phyloP scores from a whole-genome alignment of 2,113 vertebrate genomes.

The Otis tarda region DNA sequence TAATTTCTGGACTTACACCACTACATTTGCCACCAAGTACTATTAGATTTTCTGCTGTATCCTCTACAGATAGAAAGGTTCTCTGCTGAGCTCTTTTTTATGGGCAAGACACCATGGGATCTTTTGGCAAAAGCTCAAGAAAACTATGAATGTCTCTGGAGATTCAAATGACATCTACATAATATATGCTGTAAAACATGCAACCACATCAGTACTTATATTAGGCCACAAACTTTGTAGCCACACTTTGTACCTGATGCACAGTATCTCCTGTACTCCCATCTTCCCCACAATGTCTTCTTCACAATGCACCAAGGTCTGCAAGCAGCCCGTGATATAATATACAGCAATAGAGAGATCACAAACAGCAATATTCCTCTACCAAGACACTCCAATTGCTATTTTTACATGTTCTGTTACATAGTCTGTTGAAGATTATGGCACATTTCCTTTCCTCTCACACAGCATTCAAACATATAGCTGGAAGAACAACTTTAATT shows the following conservation, averaged over 20 bases:
- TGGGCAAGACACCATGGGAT: neutral
- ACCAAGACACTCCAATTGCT: neutral
- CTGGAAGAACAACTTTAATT: conserved; percentile 32
- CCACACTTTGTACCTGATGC: neutral
- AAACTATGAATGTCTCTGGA: neutral
- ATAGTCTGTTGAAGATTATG: neutral
- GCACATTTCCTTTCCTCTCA: neutral
- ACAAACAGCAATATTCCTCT: neutral
- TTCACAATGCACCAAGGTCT: neutral
- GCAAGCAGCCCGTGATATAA: neutral
- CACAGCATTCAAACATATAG: neutral
- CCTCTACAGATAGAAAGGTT: neutral
- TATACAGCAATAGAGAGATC: neutral
- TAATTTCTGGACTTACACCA: neutral
- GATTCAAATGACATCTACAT: neutral
- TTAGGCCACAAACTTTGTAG: neutral
- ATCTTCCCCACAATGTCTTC: neutral
- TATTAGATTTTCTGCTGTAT: neutral
- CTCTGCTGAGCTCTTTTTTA: neutral
- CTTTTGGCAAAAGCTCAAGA: neutral
- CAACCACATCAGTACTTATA: neutral
- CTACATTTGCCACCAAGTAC: neutral
- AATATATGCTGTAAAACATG: neutral
- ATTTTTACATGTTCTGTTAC: neutral
- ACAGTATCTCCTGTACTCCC: neutral